Conservation (phyloP, 2,113 vertebrate species). For the Empidonax alnorum region DNA sequence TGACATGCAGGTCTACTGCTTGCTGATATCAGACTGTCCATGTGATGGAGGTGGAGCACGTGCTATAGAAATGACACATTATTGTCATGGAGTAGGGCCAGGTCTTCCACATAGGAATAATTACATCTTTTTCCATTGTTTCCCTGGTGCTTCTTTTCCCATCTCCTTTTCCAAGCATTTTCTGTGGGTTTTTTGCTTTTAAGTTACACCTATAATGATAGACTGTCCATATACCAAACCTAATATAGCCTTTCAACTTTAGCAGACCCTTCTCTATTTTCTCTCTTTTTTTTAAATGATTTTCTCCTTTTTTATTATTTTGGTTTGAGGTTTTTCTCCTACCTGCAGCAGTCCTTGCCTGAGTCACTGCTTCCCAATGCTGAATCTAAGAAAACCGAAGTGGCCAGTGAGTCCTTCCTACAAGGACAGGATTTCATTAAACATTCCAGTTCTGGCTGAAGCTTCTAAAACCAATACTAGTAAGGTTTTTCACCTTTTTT, state of each 20-base stretch:
- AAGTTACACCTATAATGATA: not conserved
- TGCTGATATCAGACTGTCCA: not conserved
- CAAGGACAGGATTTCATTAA: not conserved
- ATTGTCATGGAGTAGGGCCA: not conserved
- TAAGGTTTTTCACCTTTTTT: not conserved
- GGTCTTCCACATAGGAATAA: not conserved
- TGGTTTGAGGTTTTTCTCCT: not conserved
- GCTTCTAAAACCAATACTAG: not conserved
- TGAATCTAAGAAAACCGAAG: not conserved
- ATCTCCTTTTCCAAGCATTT: not conserved
- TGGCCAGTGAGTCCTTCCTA: not conserved
- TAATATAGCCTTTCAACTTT: not conserved
- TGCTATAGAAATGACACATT: not conserved
- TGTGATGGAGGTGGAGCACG: accelerated
- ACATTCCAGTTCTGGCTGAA: not conserved
- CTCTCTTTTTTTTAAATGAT: not conserved
- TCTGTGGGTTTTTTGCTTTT: not conserved
- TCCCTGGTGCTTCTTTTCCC: not conserved
- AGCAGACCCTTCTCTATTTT: not conserved
- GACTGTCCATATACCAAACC: not conserved
- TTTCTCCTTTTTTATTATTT: not conserved
- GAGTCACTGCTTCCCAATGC: not conserved
- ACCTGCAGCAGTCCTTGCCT: not conserved
- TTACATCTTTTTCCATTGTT: not conserved
- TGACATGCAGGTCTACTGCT: not conserved